Evolutionary conservation across 1,140 invertebrate species (phyloP).

Genomic region (Heliothis virescens): DNA sequence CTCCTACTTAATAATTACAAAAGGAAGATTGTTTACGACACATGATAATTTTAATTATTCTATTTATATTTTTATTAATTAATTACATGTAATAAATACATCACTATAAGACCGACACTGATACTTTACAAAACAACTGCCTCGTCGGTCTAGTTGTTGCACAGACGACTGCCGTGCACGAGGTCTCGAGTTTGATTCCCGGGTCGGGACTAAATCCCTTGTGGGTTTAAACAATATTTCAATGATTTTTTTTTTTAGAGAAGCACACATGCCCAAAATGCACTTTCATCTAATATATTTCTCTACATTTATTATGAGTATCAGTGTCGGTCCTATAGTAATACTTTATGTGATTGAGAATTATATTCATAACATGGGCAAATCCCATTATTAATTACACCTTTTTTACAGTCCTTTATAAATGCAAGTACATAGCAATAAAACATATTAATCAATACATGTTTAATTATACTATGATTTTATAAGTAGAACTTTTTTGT

Average conservation of each 20-base stretch:
- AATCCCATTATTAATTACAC: neutral
- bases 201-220: too few relatives aligned
- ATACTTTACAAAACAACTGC: too few relatives aligned
- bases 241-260: too few relatives aligned
- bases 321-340: neutral
- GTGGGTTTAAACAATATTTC: too few relatives aligned
- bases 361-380: slow-evolving; percentile 13
- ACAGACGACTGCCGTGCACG: too few relatives aligned
- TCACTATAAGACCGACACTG: neutral
- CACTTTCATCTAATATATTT: neutral
- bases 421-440: neutral
- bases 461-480: neutral
- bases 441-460: neutral
- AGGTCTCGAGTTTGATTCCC: too few relatives aligned
- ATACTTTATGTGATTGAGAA: neutral
- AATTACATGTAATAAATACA: neutral
- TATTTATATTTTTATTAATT: neutral
- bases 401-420: slow-evolving; percentile 22
- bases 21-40: slow-evolving; percentile 20
- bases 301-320: neutral
- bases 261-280: neutral
- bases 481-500: slow-evolving; percentile 16
- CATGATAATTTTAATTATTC: neutral
- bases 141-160: too few relatives aligned
- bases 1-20: slow-evolving; percentile 21